Percentiles rank a stretch among this genome's conserved stretches.
Conservation (phyloP, 2,888 invertebrate genomes). For the Lycia hirtaria region DNA sequence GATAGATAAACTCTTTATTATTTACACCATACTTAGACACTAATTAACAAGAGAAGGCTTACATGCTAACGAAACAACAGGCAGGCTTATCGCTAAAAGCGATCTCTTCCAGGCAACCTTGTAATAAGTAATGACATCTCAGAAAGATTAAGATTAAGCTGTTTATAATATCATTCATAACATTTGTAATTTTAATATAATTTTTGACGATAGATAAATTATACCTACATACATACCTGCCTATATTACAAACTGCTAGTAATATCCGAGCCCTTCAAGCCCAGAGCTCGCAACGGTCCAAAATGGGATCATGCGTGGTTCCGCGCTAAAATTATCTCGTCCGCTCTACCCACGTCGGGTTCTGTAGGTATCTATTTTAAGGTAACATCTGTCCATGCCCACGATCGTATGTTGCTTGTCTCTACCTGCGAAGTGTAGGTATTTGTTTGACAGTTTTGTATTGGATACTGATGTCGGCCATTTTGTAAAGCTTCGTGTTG, state of each 20-base stretch:
- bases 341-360: slow-evolving; percentile 14
- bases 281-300: slow-evolving; percentile 16
- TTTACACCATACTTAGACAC: no score
- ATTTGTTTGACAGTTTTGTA: slow-evolving; percentile 1
- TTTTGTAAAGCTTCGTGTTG: slow-evolving; percentile 5
- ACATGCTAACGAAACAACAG: no score
- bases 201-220: not conserved
- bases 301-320: slow-evolving; percentile 28
- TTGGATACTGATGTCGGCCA: slow-evolving; percentile 9
- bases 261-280: slow-evolving; percentile 3
- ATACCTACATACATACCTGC: not conserved
- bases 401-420: slow-evolving; percentile 7
- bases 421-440: not conserved
- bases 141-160: no score
- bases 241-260: not conserved
- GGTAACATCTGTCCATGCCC: slow-evolving; percentile 29
- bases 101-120: no score
- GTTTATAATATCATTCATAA: no score
- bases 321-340: slow-evolving; percentile 27
- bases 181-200: no score
- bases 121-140: no score
- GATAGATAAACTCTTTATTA: no score
- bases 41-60: no score
- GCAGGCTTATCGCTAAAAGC: no score
- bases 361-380: slow-evolving; percentile 27